A percentile compares a stretch with the other conserved stretches of the same genome.
Evolutionary conservation across 2,113 vertebrate genomes (phyloP).

Genomic region (Peromyscus californicus): DNA sequence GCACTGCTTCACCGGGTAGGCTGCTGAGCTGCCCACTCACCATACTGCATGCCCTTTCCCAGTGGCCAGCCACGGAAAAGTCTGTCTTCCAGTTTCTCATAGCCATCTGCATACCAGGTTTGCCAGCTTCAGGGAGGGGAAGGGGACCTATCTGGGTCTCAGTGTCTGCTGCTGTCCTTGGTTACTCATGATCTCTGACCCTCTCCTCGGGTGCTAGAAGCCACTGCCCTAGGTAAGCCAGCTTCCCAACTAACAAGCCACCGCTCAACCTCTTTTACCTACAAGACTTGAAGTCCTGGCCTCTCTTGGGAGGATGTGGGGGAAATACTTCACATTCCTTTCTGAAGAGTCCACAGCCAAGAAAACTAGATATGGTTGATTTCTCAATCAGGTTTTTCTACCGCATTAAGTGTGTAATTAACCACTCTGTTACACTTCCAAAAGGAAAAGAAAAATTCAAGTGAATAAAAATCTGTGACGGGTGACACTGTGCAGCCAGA

Average conservation of each 20-base stretch:
- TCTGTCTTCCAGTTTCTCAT: background rate
- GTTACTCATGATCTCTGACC: background rate
- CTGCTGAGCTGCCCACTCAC: background rate
- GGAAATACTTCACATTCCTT: constrained; percentile 80
- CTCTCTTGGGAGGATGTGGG: constrained; percentile 74
- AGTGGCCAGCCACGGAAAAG: background rate
- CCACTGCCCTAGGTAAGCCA: constrained; percentile 29
- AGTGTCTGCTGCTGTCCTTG: background rate
- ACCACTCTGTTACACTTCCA: background rate
- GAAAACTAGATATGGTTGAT: constrained; percentile 68
- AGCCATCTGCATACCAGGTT: background rate
- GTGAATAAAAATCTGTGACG: background rate
- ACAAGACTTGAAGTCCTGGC: background rate
- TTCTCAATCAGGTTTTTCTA: constrained; percentile 71
- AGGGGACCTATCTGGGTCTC: background rate
- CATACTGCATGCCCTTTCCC: background rate
- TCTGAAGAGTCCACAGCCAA: constrained; percentile 59
- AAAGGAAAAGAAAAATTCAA: constrained; percentile 30
- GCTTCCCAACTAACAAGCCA: background rate
- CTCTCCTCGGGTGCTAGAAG: background rate
- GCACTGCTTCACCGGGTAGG: background rate
- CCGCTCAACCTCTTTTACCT: constrained; percentile 8
- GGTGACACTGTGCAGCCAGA: background rate
- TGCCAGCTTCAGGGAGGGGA: background rate
- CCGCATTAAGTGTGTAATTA: constrained; percentile 50